Base-by-base conservation (phyloP, 2,888 invertebrate genomes). In the Neoscelio sp. region DNA sequence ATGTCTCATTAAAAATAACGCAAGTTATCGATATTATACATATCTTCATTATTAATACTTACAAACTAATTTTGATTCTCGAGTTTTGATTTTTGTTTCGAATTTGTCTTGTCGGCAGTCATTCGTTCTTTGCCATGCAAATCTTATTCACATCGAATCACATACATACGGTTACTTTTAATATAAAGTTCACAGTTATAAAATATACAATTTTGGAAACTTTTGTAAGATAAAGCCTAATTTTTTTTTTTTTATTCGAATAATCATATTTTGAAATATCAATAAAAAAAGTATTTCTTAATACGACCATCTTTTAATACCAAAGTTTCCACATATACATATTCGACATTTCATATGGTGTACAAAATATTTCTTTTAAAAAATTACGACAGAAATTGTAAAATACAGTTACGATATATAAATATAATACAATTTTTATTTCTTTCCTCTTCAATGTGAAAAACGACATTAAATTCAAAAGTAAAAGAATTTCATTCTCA, bases 61-160 rank as follows among this genome's bases (percentile, higher is more conserved):
- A 88, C 81, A 81, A 60, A 77, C 83, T 88, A 88, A 87, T 88
- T 88, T 88, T 88, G 88, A 88, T 88, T 88, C 48, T 83, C 85
- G 85, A 84, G 82, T 87, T 87, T 88, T 88, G 86, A 86, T 86
- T 86, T 81, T 70, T 74, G 78, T 78, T 82, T 64, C 56, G 23
- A 40, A 50, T 58, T 42, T 68, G 17, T 50, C 28, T 58, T 62
- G 18, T 46, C 67, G 23, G 35, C 68, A 62, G 44, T 62, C 65
- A 68, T 28, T 56, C 50, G 42, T 48, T 28, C 13, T 15, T 56
- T 70, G 13, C 46, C 60, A 52, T 38, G 44, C 64, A 75, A 60
- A 74, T 70, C 38, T 54, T 64, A 52, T 65, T 65, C 74, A 76
- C 79, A 64, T 52, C 28, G 26, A 56, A 35, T 60, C 60, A 44